A percentile compares a stretch with the other conserved stretches of the same genome.
Evolutionary conservation across 2,113 vertebrate genomes (phyloP).

Genomic region (Percina caprodes): DNA sequence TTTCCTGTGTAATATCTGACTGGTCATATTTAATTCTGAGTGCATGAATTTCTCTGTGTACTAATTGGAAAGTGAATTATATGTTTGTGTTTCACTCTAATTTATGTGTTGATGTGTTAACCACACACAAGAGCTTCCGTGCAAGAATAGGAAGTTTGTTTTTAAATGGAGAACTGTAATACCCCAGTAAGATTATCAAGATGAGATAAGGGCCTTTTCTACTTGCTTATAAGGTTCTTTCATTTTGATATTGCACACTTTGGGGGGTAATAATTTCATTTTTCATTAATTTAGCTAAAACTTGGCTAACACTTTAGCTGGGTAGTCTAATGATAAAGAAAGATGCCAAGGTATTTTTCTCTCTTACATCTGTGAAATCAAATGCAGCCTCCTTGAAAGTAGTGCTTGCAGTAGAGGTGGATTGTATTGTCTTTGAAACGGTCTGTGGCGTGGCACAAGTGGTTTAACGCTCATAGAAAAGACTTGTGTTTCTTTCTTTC

Average conservation of each 20-base stretch:
- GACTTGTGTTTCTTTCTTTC: conserved; percentile 65
- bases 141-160: conserved; percentile 16
- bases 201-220: not conserved
- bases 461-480: conserved; percentile 28
- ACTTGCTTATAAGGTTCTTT: not conserved
- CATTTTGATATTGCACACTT: not conserved
- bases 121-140: not conserved
- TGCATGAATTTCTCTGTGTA: not conserved
- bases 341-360: not conserved
- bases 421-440: not conserved
- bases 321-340: not conserved
- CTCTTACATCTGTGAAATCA: not conserved
- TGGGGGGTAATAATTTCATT: not conserved
- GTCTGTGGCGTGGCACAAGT: not conserved
- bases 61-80: not conserved
- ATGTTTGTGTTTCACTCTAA: not conserved
- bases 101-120: not conserved
- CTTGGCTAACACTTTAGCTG: not conserved
- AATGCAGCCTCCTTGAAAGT: not conserved
- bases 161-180: not conserved
- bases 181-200: not conserved
- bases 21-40: not conserved
- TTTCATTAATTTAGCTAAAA: not conserved
- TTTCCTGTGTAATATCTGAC: not conserved
- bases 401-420: not conserved